These are phyloP conservation scores for Axea sp. DNA, from an alignment of 2,888 invertebrate genomes.

Conservation along the genomic window DNA sequence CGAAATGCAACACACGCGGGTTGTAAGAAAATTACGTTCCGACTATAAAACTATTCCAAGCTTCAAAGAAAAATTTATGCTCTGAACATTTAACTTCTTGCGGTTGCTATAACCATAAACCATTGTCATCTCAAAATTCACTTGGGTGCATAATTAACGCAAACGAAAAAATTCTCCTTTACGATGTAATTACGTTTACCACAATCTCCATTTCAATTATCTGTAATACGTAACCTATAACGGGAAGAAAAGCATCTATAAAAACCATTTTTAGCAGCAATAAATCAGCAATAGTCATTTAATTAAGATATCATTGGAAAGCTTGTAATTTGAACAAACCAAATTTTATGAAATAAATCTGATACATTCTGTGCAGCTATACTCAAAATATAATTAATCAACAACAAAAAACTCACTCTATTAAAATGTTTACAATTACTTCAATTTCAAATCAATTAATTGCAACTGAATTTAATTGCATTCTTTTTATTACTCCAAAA, in stretches of 20 bases:
- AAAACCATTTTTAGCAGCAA: conserved; percentile 8
- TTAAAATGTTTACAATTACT: too few relatives aligned
- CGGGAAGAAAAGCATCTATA: conserved; percentile 22
- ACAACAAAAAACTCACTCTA: too few relatives aligned
- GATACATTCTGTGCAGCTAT: too few relatives aligned
- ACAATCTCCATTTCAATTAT: conserved; percentile 53
- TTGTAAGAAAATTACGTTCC: conserved; percentile 26
- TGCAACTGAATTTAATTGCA: too few relatives aligned
- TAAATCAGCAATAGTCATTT: conserved; percentile 23
- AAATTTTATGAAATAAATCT: neutral
- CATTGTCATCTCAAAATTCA: conserved; percentile 56
- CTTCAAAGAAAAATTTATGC: conserved; percentile 46
- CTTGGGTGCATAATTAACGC: conserved; percentile 49
- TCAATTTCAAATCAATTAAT: too few relatives aligned
- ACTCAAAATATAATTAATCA: too few relatives aligned
- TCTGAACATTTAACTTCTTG: conserved; percentile 27
- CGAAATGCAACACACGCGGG: conserved; percentile 8
- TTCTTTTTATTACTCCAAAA: too few relatives aligned
- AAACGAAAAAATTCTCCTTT: conserved; percentile 30
- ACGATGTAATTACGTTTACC: conserved; percentile 42
- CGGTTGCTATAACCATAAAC: conserved; percentile 54
- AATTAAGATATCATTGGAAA: conserved; percentile 41
- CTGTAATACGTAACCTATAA: conserved; percentile 35
- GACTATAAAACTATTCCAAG: conserved; percentile 36
- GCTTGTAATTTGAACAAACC: neutral